phyloP scores from a whole-genome alignment of 2,797 vertebrate genomes.

The Tapera naevia region DNA sequence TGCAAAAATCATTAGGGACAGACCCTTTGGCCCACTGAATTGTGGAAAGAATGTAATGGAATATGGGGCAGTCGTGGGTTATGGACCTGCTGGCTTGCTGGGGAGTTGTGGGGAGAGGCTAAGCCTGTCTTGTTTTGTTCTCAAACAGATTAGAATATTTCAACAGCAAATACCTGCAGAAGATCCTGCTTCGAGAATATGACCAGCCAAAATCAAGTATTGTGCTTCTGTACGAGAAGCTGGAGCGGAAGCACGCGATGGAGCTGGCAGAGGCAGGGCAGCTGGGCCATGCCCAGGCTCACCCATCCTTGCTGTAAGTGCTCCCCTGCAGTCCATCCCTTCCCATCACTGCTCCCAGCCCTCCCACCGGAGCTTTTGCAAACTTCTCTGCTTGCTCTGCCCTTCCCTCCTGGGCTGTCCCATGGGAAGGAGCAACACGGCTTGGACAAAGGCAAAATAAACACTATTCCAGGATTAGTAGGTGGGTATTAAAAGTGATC shows the following conservation, averaged over 20 bases:
- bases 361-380: background rate
- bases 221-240: constrained; percentile 84
- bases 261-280: constrained; percentile 72
- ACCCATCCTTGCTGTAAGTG: constrained; percentile 58
- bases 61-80: rapidly evolving
- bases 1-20: background rate
- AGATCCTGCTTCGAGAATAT: constrained; percentile 82
- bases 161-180: constrained; percentile 84
- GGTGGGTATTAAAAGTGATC: background rate
- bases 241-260: constrained; percentile 78
- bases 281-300: background rate
- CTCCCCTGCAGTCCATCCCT: background rate
- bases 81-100: background rate
- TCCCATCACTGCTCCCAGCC: rapidly evolving
- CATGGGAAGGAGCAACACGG: background rate
- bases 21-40: background rate
- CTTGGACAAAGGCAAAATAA: background rate
- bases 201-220: constrained; percentile 83
- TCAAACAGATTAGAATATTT: constrained; percentile 79
- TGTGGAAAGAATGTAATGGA: background rate
- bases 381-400: background rate
- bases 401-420: background rate
- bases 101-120: background rate
- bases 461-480: background rate
- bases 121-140: background rate